Percentiles rank a stretch among this genome's conserved stretches.
These are phyloP conservation scores for Nematopogon swammerdamellus DNA, from an alignment of 2,888 invertebrate genomes.

Conservation along the genomic window DNA sequence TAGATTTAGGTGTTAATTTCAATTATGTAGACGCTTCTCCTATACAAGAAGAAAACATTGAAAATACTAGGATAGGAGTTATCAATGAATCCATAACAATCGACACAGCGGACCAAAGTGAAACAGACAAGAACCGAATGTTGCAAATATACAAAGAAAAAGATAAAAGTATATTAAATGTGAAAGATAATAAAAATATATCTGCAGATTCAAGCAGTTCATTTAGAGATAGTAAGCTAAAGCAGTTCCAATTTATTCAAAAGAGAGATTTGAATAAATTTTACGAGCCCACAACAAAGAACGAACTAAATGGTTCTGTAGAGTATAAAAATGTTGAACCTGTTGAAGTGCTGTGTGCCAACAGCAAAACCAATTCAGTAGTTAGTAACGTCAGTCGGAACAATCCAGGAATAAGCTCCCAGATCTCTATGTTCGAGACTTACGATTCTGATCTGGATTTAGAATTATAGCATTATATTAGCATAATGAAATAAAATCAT, in stretches of 20 bases:
- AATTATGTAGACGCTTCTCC: slow-evolving; percentile 6
- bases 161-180: background rate
- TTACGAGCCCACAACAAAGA: slow-evolving; percentile 19
- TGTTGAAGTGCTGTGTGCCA: too few species aligned
- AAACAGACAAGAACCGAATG: too few species aligned
- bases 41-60: slow-evolving; percentile 10
- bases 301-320: background rate
- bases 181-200: background rate
- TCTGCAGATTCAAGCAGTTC: slow-evolving; percentile 18
- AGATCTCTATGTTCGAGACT: slow-evolving; percentile 49
- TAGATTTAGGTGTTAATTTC: slow-evolving; percentile 33
- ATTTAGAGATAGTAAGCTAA: slow-evolving; percentile 22
- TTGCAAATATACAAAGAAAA: too few species aligned
- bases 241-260: slow-evolving; percentile 31
- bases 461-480: slow-evolving; percentile 26
- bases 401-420: slow-evolving; percentile 20
- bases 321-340: slow-evolving; percentile 3
- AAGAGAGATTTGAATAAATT: slow-evolving; percentile 30
- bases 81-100: too few species aligned
- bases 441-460: slow-evolving; percentile 51
- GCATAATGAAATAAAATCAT: slow-evolving; percentile 6
- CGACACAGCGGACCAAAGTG: too few species aligned
- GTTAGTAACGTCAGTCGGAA: slow-evolving; percentile 6
- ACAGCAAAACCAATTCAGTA: too few species aligned
- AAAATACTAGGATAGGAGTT: slow-evolving; percentile 5